These are phyloP conservation scores for Eristalis tenax DNA, from an alignment of 2,888 invertebrate species.

Conservation along the genomic window DNA sequence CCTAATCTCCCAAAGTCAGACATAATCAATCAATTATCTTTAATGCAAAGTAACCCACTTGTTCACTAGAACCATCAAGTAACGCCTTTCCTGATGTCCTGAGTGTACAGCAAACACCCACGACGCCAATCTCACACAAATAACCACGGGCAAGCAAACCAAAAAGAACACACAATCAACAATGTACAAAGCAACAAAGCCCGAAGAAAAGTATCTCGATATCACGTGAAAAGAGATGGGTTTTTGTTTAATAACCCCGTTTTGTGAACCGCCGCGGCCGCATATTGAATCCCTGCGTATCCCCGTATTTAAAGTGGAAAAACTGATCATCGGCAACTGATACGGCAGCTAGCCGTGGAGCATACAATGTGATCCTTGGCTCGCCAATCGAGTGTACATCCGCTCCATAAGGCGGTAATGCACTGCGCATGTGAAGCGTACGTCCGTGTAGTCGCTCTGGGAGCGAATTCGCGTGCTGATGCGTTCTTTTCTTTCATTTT, in stretches of 20 bases:
- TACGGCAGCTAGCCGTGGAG: slow-evolving; percentile 57
- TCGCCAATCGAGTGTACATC: slow-evolving; percentile 33
- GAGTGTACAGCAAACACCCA: no score
- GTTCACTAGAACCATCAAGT: no score
- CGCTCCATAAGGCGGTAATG: slow-evolving; percentile 63
- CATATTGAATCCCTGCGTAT: slow-evolving; percentile 61
- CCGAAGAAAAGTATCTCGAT: slow-evolving; percentile 33
- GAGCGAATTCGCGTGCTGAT: slow-evolving; percentile 67
- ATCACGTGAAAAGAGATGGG: slow-evolving; percentile 28
- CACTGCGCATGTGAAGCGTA: slow-evolving; percentile 23
- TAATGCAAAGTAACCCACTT: no score
- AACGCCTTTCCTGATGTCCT: no score
- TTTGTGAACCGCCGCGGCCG: slow-evolving; percentile 15
- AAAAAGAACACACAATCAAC: neutral
- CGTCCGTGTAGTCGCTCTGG: slow-evolving; percentile 29
- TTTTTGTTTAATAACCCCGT: slow-evolving; percentile 62
- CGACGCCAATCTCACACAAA: slow-evolving; percentile 5
- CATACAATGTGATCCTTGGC: slow-evolving; percentile 56
- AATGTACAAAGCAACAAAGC: neutral
- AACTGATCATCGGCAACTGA: slow-evolving; percentile 70
- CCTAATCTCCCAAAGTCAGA: no score
- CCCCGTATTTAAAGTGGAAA: slow-evolving; percentile 61
- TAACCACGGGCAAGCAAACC: neutral
- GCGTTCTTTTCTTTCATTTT: slow-evolving; percentile 25
- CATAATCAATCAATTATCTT: no score